Percentiles rank a stretch among this genome's conserved stretches.
Evolutionary conservation across 2,888 invertebrate species (phyloP).

Genomic region (Mythimna lalbum): DNA sequence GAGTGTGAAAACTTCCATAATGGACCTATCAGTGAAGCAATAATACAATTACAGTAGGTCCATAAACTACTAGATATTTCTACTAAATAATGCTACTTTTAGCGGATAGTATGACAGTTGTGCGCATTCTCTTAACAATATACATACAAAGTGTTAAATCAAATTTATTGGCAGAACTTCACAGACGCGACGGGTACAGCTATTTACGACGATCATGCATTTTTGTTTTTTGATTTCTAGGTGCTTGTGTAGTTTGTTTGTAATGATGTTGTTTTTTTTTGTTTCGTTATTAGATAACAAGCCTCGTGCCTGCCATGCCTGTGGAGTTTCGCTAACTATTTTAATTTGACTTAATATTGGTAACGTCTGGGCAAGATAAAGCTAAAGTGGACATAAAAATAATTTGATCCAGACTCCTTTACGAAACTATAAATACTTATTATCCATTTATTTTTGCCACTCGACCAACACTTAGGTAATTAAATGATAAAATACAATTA

Average conservation of each 20-base stretch:
- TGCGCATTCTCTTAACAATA: constrained; percentile 41
- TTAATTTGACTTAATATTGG: background rate
- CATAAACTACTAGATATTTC: constrained; percentile 14
- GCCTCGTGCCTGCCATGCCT: background rate
- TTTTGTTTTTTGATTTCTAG: background rate
- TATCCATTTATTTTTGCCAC: background rate
- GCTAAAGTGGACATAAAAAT: constrained; percentile 1
- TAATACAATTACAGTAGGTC: constrained; percentile 29
- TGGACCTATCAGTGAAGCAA: constrained; percentile 6
- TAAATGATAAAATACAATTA: background rate
- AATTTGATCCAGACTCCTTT: constrained; percentile 7
- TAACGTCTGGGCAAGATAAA: constrained; percentile 29
- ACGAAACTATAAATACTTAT: background rate
- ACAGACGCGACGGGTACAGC: background rate
- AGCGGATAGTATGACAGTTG: constrained; percentile 39
- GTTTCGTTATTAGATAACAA: background rate
- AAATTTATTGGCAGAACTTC: background rate
- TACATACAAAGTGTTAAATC: background rate
- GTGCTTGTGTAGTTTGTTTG: too few relatives aligned
- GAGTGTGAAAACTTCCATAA: constrained; percentile 10
- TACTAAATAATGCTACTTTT: constrained; percentile 30
- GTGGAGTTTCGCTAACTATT: background rate
- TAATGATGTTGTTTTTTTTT: background rate
- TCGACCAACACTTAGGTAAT: background rate
- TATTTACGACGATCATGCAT: background rate